Percentiles rank a stretch among this genome's conserved stretches.
Conservation (phyloP, 2,888 invertebrate genomes). For the Cybosia mesomella region DNA sequence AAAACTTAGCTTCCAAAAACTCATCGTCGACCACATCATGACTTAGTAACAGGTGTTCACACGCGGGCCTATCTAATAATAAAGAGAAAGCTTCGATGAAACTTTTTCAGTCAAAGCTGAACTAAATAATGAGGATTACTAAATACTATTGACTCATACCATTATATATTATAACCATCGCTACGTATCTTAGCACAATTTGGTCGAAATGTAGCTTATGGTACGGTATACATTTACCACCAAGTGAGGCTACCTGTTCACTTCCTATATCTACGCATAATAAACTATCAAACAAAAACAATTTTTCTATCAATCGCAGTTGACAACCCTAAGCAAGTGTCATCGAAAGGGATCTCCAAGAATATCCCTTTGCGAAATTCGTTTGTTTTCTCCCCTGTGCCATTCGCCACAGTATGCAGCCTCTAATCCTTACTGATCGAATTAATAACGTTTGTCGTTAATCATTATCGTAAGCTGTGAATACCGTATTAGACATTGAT, state of each 20-base stretch:
- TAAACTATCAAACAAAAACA: not conserved
- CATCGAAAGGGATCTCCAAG: conserved; percentile 58
- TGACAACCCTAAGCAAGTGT: conserved; percentile 42
- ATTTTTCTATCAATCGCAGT: not conserved
- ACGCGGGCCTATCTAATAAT: no score
- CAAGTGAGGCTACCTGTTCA: no score
- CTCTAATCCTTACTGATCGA: conserved; percentile 83
- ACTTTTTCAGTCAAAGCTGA: no score
- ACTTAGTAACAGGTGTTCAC: no score
- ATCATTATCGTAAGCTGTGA: conserved; percentile 85
- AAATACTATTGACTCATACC: no score
- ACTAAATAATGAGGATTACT: no score
- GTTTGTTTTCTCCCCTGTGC: conserved; percentile 82
- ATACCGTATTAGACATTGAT: conserved; percentile 84
- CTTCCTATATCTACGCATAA: no score
- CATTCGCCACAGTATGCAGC: conserved; percentile 67
- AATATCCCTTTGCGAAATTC: conserved; percentile 74
- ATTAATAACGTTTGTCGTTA: conserved; percentile 86
- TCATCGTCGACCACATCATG: no score
- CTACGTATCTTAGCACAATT: no score
- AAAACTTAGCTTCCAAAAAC: no score
- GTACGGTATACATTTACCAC: not conserved
- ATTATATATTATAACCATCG: no score
- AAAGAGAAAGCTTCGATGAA: no score
- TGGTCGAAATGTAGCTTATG: not conserved